Conservation (phyloP, 2,888 invertebrate species). For the Lasiommata megera region DNA sequence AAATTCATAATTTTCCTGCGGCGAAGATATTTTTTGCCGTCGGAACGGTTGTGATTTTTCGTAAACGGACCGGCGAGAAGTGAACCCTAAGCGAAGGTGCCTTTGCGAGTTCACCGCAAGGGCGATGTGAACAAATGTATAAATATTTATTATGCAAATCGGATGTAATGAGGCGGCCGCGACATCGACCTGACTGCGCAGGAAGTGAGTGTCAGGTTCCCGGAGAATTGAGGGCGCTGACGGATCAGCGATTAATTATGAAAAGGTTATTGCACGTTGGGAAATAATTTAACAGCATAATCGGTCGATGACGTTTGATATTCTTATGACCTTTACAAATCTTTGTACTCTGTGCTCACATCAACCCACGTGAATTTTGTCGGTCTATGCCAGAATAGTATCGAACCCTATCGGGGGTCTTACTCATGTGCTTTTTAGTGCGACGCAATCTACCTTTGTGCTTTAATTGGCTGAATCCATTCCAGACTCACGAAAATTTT, state of each 20-base stretch:
- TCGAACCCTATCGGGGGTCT: too few species aligned
- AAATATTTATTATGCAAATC: conserved; percentile 77
- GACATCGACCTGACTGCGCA: conserved; percentile 57
- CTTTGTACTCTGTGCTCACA: not conserved
- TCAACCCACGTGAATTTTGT: too few species aligned
- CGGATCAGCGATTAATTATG: conserved; percentile 28
- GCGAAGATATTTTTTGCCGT: conserved; percentile 30
- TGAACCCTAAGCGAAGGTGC: conserved; percentile 20
- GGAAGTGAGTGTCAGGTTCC: conserved; percentile 68
- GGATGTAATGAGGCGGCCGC: conserved; percentile 57
- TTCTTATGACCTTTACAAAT: conserved; percentile 8
- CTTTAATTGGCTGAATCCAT: too few species aligned
- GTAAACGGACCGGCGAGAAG: conserved; percentile 42
- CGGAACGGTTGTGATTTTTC: conserved; percentile 49
- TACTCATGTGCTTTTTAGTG: too few species aligned
- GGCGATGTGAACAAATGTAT: conserved; percentile 68
- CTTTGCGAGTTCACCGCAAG: conserved; percentile 44
- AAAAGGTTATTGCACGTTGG: conserved; percentile 15
- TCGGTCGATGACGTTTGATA: conserved; percentile 18
- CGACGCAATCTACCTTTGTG: too few species aligned
- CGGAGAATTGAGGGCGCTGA: conserved; percentile 31
- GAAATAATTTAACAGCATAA: conserved; percentile 11
- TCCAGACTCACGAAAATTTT: too few species aligned
- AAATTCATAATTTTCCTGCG: too few species aligned
- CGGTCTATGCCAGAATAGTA: too few species aligned